phyloP scores from a whole-genome alignment of 2,888 invertebrate species.

The Odontocerum albicorne region DNA sequence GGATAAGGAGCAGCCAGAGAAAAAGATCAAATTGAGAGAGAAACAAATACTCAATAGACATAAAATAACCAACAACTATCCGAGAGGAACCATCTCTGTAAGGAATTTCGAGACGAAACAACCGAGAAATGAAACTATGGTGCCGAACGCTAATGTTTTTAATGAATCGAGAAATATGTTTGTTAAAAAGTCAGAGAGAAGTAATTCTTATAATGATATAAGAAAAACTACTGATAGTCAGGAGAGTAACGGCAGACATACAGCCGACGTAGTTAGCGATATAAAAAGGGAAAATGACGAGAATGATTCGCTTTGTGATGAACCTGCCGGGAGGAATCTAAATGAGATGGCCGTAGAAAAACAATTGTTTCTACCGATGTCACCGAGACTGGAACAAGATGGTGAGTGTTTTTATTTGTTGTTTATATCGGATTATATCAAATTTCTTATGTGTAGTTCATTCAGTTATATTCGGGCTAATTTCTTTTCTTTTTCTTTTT shows the following conservation, averaged over 20 bases:
- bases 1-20: slow-evolving; percentile 42
- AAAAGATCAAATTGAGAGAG: slow-evolving; percentile 51
- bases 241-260: slow-evolving; percentile 9
- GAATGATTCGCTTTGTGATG: slow-evolving; percentile 19
- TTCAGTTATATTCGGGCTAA: too few relatives aligned
- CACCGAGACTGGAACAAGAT: slow-evolving; percentile 22
- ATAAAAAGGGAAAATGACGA: slow-evolving; percentile 22
- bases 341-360: slow-evolving; percentile 16
- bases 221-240: neutral
- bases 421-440: neutral
- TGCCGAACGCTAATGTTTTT: slow-evolving; percentile 10
- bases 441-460: too few relatives aligned
- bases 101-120: slow-evolving; percentile 20
- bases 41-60: slow-evolving; percentile 44
- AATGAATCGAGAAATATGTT: slow-evolving; percentile 9
- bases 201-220: slow-evolving; percentile 1
- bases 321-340: slow-evolving; percentile 13
- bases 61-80: slow-evolving; percentile 39
- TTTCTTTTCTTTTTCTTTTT: too few relatives aligned
- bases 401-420: slow-evolving; percentile 14
- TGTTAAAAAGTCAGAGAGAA: slow-evolving; percentile 8
- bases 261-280: slow-evolving; percentile 2
- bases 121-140: slow-evolving; percentile 12
- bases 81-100: slow-evolving; percentile 16
- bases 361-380: slow-evolving; percentile 5